Evolutionary conservation across 2,888 invertebrate species (phyloP).

Genomic region (Sthenelais limicola): DNA sequence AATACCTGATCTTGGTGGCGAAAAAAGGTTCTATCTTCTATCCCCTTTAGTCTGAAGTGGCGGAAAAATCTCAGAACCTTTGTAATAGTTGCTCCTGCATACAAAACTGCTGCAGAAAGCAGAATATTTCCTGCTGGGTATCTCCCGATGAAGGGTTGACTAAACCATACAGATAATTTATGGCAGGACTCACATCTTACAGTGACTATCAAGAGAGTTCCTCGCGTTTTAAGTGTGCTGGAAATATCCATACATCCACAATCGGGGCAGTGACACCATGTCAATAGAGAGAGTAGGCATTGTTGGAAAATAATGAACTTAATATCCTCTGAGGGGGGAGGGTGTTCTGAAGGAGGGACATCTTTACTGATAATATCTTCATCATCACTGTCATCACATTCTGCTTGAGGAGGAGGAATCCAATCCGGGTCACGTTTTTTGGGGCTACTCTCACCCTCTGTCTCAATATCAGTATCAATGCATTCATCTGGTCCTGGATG

Average conservation of each 20-base stretch:
- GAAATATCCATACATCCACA: background rate
- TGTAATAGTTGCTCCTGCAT: background rate
- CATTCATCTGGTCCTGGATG: too few relatives aligned
- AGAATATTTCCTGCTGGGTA: background rate
- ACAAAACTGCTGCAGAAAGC: background rate
- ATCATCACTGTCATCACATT: too few relatives aligned
- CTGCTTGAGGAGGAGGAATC: too few relatives aligned
- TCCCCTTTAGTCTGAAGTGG: background rate
- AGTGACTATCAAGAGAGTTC: background rate
- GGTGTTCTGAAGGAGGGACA: too few relatives aligned
- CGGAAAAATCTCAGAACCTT: background rate
- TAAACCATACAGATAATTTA: background rate
- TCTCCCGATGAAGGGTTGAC: background rate
- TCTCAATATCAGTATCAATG: too few relatives aligned
- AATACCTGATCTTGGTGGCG: background rate
- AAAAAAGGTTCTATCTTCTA: background rate
- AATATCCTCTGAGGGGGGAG: too few relatives aligned
- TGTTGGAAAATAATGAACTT: background rate
- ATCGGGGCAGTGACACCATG: background rate
- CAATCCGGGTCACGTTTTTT: too few relatives aligned
- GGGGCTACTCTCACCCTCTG: too few relatives aligned
- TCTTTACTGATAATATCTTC: too few relatives aligned
- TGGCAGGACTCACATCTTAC: background rate
- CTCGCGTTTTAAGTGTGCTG: background rate
- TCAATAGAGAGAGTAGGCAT: background rate